Percentiles rank a stretch among this genome's conserved stretches.
These are phyloP conservation scores for Ciconia stormi DNA, from an alignment of 2,113 vertebrate species.

Conservation along the genomic window DNA sequence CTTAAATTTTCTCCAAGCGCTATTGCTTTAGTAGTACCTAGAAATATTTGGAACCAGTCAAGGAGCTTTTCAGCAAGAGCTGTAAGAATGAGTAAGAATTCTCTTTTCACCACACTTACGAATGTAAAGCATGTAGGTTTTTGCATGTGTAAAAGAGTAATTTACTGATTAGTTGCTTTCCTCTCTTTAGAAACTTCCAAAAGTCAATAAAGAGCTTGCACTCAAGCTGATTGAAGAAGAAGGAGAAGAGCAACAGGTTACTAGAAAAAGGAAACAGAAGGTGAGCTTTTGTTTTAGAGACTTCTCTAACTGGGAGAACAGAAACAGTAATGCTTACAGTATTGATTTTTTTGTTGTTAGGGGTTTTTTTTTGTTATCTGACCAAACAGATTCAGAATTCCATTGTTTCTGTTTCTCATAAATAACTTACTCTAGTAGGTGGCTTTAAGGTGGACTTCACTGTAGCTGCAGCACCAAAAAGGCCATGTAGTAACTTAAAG, in stretches of 20 bases:
- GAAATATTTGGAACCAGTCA: background rate
- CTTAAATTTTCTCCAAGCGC: background rate
- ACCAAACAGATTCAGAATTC: background rate
- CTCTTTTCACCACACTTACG: background rate
- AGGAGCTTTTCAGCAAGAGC: background rate
- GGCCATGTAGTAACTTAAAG: background rate
- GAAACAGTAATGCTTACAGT: background rate
- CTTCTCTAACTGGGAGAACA: background rate
- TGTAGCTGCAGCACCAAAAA: background rate
- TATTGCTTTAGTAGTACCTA: background rate
- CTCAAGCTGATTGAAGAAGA: constrained; percentile 95
- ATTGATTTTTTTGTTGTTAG: background rate
- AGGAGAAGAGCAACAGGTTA: constrained; percentile 74
- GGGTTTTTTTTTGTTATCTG: background rate
- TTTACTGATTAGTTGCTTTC: background rate
- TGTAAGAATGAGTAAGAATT: background rate
- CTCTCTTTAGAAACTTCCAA: constrained; percentile 85
- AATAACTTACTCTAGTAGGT: background rate
- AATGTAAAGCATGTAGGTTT: background rate
- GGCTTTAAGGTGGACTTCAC: background rate
- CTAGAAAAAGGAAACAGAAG: constrained; percentile 89
- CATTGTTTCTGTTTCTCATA: background rate
- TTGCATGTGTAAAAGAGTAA: background rate
- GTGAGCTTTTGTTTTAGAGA: constrained; percentile 60
- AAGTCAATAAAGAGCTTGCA: constrained; percentile 95